phyloP scores from a whole-genome alignment of 2,888 invertebrate genomes.

The Hirtodrosophila histrioides region DNA sequence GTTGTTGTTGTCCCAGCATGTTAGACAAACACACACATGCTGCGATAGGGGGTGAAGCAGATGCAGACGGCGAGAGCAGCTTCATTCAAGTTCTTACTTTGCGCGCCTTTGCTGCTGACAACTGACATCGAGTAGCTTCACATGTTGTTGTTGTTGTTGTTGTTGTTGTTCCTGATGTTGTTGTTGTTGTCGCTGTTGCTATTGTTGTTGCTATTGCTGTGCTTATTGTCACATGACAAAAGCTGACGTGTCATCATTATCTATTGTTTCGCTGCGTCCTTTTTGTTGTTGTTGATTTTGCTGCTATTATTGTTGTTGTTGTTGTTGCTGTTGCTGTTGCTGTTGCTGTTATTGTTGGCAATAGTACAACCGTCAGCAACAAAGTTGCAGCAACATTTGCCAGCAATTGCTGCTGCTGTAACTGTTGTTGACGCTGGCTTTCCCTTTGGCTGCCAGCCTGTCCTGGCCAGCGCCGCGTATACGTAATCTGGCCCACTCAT shows the following conservation, averaged over 20 bases:
- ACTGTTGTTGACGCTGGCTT: slow-evolving; percentile 46
- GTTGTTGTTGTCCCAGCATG: slow-evolving; percentile 35
- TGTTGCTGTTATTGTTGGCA: slow-evolving; percentile 24
- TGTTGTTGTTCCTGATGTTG: slow-evolving; percentile 33
- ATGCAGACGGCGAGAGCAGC: slow-evolving; percentile 1
- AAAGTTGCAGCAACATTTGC: slow-evolving; percentile 62
- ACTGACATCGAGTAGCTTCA: slow-evolving; percentile 71
- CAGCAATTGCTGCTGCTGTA: slow-evolving; percentile 7
- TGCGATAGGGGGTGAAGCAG: background rate
- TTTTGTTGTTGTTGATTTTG: slow-evolving; percentile 18
- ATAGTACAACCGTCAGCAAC: slow-evolving; percentile 54
- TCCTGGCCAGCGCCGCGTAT: slow-evolving; percentile 26
- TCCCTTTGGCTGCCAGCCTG: slow-evolving; percentile 38
- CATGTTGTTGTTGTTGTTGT: slow-evolving; percentile 32
- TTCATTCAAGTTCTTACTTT: slow-evolving; percentile 66
- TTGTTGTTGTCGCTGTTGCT: slow-evolving; percentile 37
- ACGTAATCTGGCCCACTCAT: slow-evolving; percentile 37
- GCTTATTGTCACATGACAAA: slow-evolving; percentile 73
- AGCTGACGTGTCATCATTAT: slow-evolving; percentile 78
- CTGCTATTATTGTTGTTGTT: slow-evolving; percentile 6
- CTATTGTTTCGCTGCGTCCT: slow-evolving; percentile 56
- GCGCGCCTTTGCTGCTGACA: slow-evolving; percentile 62
- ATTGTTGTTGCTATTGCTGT: slow-evolving; percentile 38
- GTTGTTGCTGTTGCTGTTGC: slow-evolving; percentile 4
- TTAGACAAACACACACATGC: slow-evolving; percentile 8